Evolutionary conservation across 2,888 invertebrate species (phyloP).

Genomic region (Rotaria macrura): DNA sequence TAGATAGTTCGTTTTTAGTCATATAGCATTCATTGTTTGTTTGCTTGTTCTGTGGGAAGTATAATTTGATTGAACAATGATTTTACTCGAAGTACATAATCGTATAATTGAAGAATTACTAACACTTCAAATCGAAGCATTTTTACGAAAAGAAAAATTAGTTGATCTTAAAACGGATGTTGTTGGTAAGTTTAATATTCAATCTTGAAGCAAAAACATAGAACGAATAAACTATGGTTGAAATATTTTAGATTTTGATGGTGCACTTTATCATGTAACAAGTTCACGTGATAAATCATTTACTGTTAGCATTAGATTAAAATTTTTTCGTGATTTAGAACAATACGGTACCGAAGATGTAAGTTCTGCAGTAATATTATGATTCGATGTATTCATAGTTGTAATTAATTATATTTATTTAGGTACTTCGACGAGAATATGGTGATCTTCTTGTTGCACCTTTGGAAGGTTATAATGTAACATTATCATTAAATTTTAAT

Average conservation of each 20-base stretch:
- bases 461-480: slow-evolving; percentile 64
- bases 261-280: slow-evolving; percentile 92
- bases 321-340: slow-evolving; percentile 94
- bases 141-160: slow-evolving; percentile 15
- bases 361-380: slow-evolving; percentile 35
- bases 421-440: slow-evolving; percentile 78
- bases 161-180: background rate
- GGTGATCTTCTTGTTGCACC: slow-evolving; percentile 69
- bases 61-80: background rate
- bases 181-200: background rate
- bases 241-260: slow-evolving; percentile 92
- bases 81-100: slow-evolving; percentile 31
- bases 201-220: background rate
- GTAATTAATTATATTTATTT: slow-evolving; percentile 35
- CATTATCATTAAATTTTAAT: slow-evolving; percentile 77
- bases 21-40: background rate
- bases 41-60: background rate
- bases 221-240: slow-evolving; percentile 51
- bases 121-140: slow-evolving; percentile 23
- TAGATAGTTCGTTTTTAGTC: background rate
- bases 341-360: slow-evolving; percentile 90
- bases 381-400: background rate
- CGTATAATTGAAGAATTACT: slow-evolving; percentile 26
- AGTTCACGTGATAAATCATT: slow-evolving; percentile 83
- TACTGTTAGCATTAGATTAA: slow-evolving; percentile 75